Evolutionary conservation across 2,113 vertebrate genomes (phyloP).

Genomic region (Papio anubis): DNA sequence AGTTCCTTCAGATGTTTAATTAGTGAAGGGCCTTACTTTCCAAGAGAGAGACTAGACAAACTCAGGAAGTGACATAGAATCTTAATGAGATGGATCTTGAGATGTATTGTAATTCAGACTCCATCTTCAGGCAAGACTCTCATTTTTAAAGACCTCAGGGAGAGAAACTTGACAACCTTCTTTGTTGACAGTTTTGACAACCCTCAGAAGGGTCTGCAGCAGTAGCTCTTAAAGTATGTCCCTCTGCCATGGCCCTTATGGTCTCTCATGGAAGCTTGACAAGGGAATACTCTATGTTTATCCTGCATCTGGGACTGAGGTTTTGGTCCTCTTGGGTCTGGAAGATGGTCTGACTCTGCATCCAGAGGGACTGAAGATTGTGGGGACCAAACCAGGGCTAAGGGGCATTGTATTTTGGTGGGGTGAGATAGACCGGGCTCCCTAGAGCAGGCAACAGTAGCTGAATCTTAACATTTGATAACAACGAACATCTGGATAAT

Average conservation of each 20-base stretch:
- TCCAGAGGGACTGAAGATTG: not conserved
- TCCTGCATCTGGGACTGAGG: not conserved
- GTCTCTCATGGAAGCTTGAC: not conserved
- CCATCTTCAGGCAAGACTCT: constrained; percentile 41
- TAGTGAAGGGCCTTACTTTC: constrained; percentile 53
- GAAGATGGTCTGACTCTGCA: not conserved
- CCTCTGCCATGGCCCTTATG: not conserved
- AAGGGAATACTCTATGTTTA: not conserved
- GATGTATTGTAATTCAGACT: constrained; percentile 49
- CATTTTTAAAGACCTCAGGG: constrained; percentile 14
- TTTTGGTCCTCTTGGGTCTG: not conserved
- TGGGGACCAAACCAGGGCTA: not conserved
- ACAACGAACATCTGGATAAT: not conserved
- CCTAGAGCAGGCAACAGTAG: not conserved
- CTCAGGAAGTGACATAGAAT: constrained; percentile 41
- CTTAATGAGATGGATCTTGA: constrained; percentile 54
- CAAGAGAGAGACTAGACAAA: constrained; percentile 49
- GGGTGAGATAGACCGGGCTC: not conserved
- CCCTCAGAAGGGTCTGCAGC: not conserved
- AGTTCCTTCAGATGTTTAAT: constrained; percentile 70
- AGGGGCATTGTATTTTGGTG: not conserved
- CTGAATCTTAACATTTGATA: not conserved
- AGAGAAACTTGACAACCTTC: not conserved
- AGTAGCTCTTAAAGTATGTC: not conserved
- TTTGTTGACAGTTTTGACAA: constrained; percentile 50